phyloP scores from a whole-genome alignment of 2,113 vertebrate species.

The Apodemus speciosus region DNA sequence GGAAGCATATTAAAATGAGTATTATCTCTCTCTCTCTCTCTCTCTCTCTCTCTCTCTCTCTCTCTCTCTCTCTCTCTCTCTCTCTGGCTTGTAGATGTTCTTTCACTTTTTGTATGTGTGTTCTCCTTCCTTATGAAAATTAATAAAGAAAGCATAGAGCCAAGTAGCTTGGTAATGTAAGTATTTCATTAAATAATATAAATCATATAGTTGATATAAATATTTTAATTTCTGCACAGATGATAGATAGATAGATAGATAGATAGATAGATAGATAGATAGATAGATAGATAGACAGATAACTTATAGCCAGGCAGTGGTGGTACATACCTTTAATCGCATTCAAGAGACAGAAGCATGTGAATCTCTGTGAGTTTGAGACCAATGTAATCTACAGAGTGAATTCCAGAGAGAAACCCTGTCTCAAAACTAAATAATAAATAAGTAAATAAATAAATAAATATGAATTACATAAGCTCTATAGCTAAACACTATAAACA shows the following conservation, averaged over 20 bases:
- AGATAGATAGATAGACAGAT: no score
- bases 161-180: background rate
- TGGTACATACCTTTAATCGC: no score
- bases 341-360: no score
- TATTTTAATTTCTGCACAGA: background rate
- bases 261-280: no score
- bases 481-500: background rate
- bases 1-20: background rate
- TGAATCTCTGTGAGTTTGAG: background rate
- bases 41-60: no score
- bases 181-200: background rate
- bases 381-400: background rate
- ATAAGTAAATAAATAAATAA: background rate
- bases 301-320: no score
- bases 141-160: background rate
- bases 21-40: background rate
- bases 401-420: background rate
- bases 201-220: background rate
- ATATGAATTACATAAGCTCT: background rate
- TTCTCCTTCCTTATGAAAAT: background rate
- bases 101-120: no score
- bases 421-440: background rate
- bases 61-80: no score
- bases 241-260: no score
- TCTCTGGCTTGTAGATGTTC: no score